Conservation (phyloP, 2,888 invertebrate genomes). For the Aethes cnicana region DNA sequence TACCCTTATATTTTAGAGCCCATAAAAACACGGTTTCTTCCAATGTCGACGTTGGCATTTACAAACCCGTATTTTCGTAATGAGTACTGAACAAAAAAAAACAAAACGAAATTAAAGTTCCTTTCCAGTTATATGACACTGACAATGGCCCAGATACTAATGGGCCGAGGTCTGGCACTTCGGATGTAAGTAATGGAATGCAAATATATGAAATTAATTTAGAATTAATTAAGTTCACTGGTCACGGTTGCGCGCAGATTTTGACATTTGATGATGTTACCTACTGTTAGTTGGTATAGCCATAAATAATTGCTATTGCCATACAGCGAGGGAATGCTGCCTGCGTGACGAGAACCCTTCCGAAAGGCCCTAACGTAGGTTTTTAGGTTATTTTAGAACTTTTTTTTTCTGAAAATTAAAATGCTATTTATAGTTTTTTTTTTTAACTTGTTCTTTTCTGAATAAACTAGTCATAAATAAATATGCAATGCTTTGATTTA, state of each 20-base stretch:
- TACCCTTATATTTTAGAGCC: slow-evolving; percentile 7
- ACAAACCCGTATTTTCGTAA: not conserved
- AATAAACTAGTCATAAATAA: too few relatives aligned
- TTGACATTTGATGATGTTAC: not conserved
- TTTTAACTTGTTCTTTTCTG: too few relatives aligned
- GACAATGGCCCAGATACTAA: slow-evolving; percentile 37
- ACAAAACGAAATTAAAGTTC: slow-evolving; percentile 33
- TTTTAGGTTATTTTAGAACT: too few relatives aligned
- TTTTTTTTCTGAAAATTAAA: too few relatives aligned
- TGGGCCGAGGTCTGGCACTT: slow-evolving; percentile 9
- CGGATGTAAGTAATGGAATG: slow-evolving; percentile 14
- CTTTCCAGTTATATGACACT: slow-evolving; percentile 28
- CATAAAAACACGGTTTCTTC: slow-evolving; percentile 2
- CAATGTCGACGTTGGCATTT: slow-evolving; percentile 14
- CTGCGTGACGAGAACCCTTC: too few relatives aligned
- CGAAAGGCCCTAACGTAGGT: too few relatives aligned
- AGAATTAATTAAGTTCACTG: slow-evolving; percentile 15
- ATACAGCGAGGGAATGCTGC: too few relatives aligned
- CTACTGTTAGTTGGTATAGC: too few relatives aligned
- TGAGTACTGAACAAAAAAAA: slow-evolving; percentile 27
- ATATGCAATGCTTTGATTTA: too few relatives aligned
- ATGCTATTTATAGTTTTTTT: too few relatives aligned
- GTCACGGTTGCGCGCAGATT: slow-evolving; percentile 13
- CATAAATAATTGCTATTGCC: too few relatives aligned
- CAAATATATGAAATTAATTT: slow-evolving; percentile 15